Evolutionary conservation across 2,888 invertebrate species (phyloP), one percentile per base, ranked within the genome.

Genomic region (Daptonema setosum): DNA sequence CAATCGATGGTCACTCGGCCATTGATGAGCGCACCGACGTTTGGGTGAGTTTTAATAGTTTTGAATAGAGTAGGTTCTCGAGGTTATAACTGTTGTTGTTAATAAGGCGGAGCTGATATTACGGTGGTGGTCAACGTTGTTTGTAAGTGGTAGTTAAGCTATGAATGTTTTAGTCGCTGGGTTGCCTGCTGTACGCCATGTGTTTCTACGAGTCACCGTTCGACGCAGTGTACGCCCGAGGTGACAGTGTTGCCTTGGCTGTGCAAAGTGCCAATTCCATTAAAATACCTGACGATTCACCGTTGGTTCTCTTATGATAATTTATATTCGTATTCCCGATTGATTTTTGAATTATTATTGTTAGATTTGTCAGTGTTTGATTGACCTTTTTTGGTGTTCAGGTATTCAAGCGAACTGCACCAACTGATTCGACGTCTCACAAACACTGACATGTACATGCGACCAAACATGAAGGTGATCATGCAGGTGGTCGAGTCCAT

Each of bases 121-220:
- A n/a, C n/a, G n/a, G n/a, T n/a, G n/a, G n/a, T n/a, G n/a, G n/a
- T n/a, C n/a, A n/a, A n/a, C n/a, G n/a, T n/a, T n/a, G n/a, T n/a
- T n/a, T n/a, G n/a, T n/a, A n/a, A n/a, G n/a, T n/a, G n/a, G n/a
- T n/a, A n/a, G n/a, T n/a, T n/a, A n/a, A n/a, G n/a, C n/a, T n/a
- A n/a, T n/a, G n/a, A n/a, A n/a, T n/a, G n/a, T 45, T 45, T 54
- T 67, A 81, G 86, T 85, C 85, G 56, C 74, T 87, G 61, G 87
- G 87, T 20, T 87, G 87, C 72, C 76, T 85, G 59, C 74, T 87
- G 28, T 87, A 83, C 72, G 85, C 86, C 1, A 76, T 86, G 74
- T 83, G 85, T 66, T 87, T 81, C 68, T 83, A 83, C 66, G 82
- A 82, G 69, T 84, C 85, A 48, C 87, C 87, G 0, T 87, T 82